A percentile compares a stretch with the other conserved stretches of the same genome.
Evolutionary conservation across 2,797 vertebrate genomes (phyloP).

Genomic region (Rhabdomys pumilio): DNA sequence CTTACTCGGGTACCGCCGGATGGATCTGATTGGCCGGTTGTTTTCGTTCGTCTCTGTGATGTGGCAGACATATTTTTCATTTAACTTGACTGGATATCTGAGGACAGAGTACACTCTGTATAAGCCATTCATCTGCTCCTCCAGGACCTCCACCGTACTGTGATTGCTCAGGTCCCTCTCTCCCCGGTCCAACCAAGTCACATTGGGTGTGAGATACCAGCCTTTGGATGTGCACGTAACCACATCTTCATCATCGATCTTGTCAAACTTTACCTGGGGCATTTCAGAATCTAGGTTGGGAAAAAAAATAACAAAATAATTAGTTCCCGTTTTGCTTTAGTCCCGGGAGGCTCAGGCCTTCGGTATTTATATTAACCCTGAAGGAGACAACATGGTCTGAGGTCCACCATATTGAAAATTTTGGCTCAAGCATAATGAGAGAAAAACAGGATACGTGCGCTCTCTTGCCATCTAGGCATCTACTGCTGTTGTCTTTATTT

Average conservation of each 20-base stretch:
- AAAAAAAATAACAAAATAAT: constrained; percentile 78
- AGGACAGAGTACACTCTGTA: constrained; percentile 78
- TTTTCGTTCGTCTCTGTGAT: constrained; percentile 79
- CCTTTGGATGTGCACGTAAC: constrained; percentile 79
- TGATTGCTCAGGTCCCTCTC: constrained; percentile 82
- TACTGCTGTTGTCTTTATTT: neutral
- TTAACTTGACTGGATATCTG: constrained; percentile 79
- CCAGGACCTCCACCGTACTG: constrained; percentile 74
- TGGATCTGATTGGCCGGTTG: constrained; percentile 75
- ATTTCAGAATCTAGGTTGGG: constrained; percentile 83
- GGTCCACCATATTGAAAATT: neutral
- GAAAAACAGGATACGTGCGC: neutral
- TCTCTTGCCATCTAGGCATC: neutral
- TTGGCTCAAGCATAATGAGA: neutral
- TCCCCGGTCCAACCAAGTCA: constrained; percentile 80
- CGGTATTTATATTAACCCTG: constrained; percentile 20
- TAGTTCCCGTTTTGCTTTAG: constrained; percentile 49
- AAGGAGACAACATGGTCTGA: neutral
- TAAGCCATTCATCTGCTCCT: constrained; percentile 81
- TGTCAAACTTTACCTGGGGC: constrained; percentile 82
- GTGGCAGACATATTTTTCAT: constrained; percentile 76
- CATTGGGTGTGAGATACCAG: constrained; percentile 82
- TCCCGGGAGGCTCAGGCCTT: neutral
- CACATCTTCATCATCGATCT: constrained; percentile 68
- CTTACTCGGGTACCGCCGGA: constrained; percentile 79